phyloP scores from a whole-genome alignment of 2,888 invertebrate genomes.

The Himalopsyche japonica region DNA sequence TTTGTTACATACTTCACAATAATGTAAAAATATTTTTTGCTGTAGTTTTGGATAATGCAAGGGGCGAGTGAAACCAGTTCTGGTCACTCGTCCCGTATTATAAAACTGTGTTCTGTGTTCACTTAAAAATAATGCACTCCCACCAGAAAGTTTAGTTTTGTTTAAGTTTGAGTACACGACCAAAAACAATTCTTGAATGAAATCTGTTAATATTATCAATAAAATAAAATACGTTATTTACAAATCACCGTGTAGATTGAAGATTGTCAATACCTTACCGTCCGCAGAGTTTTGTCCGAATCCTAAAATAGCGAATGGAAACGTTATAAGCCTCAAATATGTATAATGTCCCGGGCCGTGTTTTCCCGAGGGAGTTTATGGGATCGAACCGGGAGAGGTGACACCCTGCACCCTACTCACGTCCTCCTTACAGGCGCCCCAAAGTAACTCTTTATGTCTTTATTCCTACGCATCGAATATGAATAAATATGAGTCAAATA shows the following conservation, averaged over 20 bases:
- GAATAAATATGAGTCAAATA: neutral
- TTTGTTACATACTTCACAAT: too few species aligned
- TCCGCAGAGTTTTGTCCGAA: conserved; percentile 20
- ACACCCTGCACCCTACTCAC: neutral
- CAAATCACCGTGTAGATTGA: neutral
- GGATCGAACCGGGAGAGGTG: neutral
- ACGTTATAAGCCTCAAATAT: conserved; percentile 26
- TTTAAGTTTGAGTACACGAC: too few species aligned
- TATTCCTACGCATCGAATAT: neutral
- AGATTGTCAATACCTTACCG: conserved; percentile 26
- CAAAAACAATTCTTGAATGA: too few species aligned
- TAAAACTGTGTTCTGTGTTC: too few species aligned
- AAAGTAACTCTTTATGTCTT: conserved; percentile 5
- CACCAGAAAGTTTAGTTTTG: too few species aligned
- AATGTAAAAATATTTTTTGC: too few species aligned
- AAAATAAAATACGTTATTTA: neutral
- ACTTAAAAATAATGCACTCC: too few species aligned
- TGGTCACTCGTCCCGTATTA: too few species aligned
- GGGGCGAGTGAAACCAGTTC: too few species aligned
- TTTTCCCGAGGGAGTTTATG: conserved; percentile 1
- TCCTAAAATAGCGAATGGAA: conserved; percentile 28
- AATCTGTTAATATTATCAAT: too few species aligned
- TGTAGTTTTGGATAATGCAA: too few species aligned
- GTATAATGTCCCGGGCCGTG: conserved; percentile 20
- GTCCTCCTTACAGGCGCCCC: neutral